Evolutionary conservation across 2,888 invertebrate species (phyloP).

Genomic region (Cheilosia vernalis): DNA sequence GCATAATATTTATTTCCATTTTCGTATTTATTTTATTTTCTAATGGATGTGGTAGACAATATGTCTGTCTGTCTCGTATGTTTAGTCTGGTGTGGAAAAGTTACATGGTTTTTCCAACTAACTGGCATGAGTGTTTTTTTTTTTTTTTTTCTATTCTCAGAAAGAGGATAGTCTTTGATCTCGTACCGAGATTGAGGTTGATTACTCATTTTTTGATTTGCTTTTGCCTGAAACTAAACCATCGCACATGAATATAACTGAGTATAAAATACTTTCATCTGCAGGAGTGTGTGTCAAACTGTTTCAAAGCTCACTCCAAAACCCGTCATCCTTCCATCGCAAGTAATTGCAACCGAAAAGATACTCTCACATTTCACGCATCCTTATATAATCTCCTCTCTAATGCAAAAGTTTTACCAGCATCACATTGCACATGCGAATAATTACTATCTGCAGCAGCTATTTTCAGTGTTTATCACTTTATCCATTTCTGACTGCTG

Average conservation of each 20-base stretch:
- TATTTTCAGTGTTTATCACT: constrained; percentile 33
- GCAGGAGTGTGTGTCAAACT: background rate
- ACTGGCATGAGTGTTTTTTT: constrained; percentile 4
- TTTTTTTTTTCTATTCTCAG: constrained; percentile 3
- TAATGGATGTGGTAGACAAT: constrained; percentile 54
- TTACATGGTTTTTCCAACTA: constrained; percentile 49
- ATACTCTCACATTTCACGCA: background rate
- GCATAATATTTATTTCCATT: background rate
- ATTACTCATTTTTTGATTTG: constrained; percentile 2
- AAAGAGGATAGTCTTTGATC: constrained; percentile 40
- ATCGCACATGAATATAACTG: background rate
- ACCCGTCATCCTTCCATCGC: background rate
- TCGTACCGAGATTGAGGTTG: constrained; percentile 34
- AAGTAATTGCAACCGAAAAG: constrained; percentile 5
- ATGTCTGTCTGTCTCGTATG: constrained; percentile 47
- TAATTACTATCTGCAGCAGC: constrained; percentile 46
- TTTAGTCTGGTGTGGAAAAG: constrained; percentile 33
- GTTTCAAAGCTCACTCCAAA: background rate
- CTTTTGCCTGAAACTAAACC: constrained; percentile 1
- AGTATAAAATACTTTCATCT: background rate
- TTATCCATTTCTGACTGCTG: constrained; percentile 25
- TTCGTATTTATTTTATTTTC: constrained; percentile 12
- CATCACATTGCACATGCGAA: constrained; percentile 23
- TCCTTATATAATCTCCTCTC: background rate
- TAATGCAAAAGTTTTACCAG: constrained; percentile 9